Conservation (phyloP, 2,113 vertebrate genomes). For the Geothlypis trichas region DNA sequence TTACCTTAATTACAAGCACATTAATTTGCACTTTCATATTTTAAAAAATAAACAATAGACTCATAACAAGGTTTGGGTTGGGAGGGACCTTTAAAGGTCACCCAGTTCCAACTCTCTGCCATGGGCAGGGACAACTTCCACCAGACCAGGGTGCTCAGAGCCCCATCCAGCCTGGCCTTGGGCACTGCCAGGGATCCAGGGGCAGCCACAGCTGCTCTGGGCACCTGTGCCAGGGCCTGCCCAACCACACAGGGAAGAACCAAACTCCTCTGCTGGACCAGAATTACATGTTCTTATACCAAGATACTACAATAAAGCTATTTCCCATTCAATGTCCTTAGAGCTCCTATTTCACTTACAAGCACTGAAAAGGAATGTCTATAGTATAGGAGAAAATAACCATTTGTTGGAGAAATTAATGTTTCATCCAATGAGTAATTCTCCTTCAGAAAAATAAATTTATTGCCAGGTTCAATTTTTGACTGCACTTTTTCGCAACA, state of each 20-base stretch:
- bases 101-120: background rate
- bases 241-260: background rate
- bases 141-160: fast-evolving
- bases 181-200: background rate
- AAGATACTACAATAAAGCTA: background rate
- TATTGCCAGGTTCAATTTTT: background rate
- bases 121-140: background rate
- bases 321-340: background rate
- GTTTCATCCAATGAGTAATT: background rate
- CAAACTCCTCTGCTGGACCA: background rate
- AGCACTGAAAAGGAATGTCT: background rate
- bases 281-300: background rate
- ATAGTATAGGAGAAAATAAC: background rate
- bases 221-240: background rate
- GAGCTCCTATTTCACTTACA: background rate
- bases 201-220: no score
- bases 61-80: background rate
- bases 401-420: background rate
- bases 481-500: background rate
- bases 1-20: background rate
- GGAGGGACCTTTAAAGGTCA: background rate
- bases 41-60: background rate
- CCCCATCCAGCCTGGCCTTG: background rate
- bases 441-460: background rate
- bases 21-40: background rate